Evolutionary conservation across 2,797 vertebrate genomes (phyloP).

Genomic region (Macrochelys suwanniensis): DNA sequence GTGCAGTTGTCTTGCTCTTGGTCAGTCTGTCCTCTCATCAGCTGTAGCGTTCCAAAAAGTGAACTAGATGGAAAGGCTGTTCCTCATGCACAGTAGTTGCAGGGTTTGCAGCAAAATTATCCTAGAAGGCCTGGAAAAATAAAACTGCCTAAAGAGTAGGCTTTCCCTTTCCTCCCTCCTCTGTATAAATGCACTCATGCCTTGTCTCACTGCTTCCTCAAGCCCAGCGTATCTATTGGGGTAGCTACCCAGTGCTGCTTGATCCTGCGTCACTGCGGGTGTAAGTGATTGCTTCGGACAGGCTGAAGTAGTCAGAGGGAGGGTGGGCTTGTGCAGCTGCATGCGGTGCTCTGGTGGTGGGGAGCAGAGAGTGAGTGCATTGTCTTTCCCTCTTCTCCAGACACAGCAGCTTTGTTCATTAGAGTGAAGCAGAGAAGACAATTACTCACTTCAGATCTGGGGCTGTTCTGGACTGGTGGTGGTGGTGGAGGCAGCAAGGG

Average conservation of each 20-base stretch:
- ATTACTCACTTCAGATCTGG: not conserved
- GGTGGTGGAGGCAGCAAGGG: not conserved
- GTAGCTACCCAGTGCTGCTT: not conserved
- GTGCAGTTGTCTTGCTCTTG: not conserved
- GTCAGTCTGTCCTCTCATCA: rapidly evolving
- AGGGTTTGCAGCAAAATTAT: not conserved
- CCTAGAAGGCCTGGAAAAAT: rapidly evolving
- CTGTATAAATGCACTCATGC: not conserved
- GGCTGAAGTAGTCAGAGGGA: not conserved
- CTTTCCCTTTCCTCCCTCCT: not conserved
- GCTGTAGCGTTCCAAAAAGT: rapidly evolving
- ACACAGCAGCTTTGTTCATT: not conserved
- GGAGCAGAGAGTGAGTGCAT: not conserved
- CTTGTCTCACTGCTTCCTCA: not conserved
- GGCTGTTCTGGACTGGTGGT: not conserved
- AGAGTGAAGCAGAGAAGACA: not conserved
- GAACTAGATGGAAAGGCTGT: not conserved
- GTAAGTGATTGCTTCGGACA: rapidly evolving
- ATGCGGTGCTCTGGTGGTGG: not conserved
- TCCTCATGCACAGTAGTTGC: rapidly evolving
- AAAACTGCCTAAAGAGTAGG: not conserved
- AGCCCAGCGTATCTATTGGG: not conserved
- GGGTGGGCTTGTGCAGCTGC: not conserved
- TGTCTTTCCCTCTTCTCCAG: rapidly evolving
- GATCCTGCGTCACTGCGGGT: rapidly evolving